Percentiles rank a stretch among this genome's conserved stretches.
Evolutionary conservation across 1,140 invertebrate genomes (phyloP).

Genomic region (Brachionus sp.): DNA sequence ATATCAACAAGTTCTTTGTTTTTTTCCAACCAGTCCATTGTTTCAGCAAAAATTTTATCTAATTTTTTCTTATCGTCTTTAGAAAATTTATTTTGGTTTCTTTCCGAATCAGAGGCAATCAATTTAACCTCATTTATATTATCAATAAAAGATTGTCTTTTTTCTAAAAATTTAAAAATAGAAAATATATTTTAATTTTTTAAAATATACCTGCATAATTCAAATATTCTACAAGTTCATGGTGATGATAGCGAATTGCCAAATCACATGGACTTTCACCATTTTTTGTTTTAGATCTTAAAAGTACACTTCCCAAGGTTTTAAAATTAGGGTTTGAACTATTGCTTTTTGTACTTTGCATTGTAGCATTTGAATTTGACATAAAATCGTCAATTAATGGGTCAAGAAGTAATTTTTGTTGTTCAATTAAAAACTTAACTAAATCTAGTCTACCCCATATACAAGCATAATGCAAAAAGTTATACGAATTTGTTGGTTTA

Average conservation of each 20-base stretch:
- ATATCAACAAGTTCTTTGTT: conserved; percentile 9
- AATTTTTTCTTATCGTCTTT: conserved; percentile 46
- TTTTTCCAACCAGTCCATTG: conserved; percentile 32
- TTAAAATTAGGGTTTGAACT: conserved; percentile 22
- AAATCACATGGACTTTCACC: conserved; percentile 10
- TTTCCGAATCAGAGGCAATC: conserved; percentile 14
- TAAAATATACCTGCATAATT: conserved; percentile 29
- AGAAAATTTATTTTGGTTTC: conserved; percentile 39
- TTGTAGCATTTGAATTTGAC: conserved; percentile 14
- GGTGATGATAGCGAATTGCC: not conserved
- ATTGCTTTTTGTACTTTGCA: not conserved
- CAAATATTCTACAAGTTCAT: conserved; percentile 14
- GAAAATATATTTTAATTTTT: not conserved
- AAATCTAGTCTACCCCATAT: conserved; percentile 40
- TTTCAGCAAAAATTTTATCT: conserved; percentile 20
- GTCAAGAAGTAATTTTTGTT: conserved; percentile 10
- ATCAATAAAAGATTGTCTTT: conserved; percentile 21
- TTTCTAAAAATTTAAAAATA: conserved; percentile 18
- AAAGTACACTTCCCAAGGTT: conserved; percentile 14
- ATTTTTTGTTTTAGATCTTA: conserved; percentile 24
- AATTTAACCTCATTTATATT: not conserved
- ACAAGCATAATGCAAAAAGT: conserved; percentile 43
- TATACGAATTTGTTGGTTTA: not conserved
- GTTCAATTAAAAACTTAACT: conserved; percentile 17
- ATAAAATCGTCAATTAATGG: not conserved